phyloP scores from a whole-genome alignment of 2,888 invertebrate species.

The Elegia similella region DNA sequence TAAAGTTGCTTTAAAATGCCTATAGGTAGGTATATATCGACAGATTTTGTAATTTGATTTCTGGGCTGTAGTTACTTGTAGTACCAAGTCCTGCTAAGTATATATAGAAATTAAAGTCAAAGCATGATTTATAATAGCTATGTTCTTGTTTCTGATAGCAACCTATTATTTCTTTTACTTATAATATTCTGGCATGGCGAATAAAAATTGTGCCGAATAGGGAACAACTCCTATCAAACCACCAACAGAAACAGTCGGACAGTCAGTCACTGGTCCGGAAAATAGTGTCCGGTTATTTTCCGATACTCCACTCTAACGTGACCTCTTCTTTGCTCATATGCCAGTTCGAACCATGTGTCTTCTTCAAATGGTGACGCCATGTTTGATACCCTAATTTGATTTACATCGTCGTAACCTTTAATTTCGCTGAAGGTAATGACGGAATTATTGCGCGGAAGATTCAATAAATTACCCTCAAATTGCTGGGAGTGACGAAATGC shows the following conservation, averaged over 20 bases:
- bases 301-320: conserved; percentile 18
- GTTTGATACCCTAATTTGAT: conserved; percentile 20
- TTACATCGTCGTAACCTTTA: conserved; percentile 21
- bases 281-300: conserved; percentile 25
- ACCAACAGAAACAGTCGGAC: conserved; percentile 22
- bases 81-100: too few relatives aligned
- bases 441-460: conserved; percentile 19
- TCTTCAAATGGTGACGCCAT: conserved; percentile 8
- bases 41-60: too few relatives aligned
- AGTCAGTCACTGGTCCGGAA: conserved; percentile 23
- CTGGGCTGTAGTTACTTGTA: too few relatives aligned
- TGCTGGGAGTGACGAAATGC: conserved; percentile 4
- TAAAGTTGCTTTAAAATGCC: too few relatives aligned
- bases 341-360: conserved; percentile 9
- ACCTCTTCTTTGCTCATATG: conserved; percentile 13
- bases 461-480: conserved; percentile 18
- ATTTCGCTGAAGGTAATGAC: conserved; percentile 23
- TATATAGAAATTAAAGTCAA: too few relatives aligned
- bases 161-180: too few relatives aligned
- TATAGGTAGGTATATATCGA: too few relatives aligned
- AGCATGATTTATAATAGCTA: too few relatives aligned
- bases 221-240: conserved; percentile 21
- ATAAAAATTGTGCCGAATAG: not conserved
- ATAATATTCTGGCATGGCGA: not conserved
- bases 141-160: too few relatives aligned